A percentile compares a stretch with the other conserved stretches of the same genome.
These are phyloP conservation scores for Enteromius anoplus DNA, from an alignment of 2,797 vertebrate genomes.

Conservation along the genomic window DNA sequence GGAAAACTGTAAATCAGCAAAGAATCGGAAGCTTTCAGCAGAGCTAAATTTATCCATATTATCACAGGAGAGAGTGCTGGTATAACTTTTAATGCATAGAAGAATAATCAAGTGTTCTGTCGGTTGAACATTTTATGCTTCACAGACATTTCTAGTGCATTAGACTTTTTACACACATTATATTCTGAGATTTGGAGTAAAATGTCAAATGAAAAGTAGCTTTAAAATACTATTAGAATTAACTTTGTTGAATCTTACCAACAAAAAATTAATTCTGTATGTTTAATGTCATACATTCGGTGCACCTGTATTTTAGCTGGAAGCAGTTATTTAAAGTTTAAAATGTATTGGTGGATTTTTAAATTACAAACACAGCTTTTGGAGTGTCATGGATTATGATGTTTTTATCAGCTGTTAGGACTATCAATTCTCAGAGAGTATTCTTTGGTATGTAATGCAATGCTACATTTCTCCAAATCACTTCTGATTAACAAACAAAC, in stretches of 20 bases:
- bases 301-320: neutral
- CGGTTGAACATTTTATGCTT: neutral
- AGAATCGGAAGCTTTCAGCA: conserved; percentile 28
- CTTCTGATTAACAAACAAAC: neutral
- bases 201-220: neutral
- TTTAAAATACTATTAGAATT: neutral
- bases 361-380: neutral
- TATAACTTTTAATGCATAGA: neutral
- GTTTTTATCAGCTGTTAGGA: neutral
- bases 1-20: neutral
- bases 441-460: neutral
- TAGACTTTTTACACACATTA: neutral
- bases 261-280: conserved; percentile 14
- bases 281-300: neutral
- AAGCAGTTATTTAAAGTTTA: neutral
- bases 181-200: neutral
- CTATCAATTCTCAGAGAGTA: neutral
- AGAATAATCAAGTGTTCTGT: neutral
- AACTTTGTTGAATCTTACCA: conserved; percentile 1
- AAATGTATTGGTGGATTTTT: neutral
- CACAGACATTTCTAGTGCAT: neutral
- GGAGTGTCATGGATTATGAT: neutral
- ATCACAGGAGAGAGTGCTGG: neutral
- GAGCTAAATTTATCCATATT: conserved; percentile 18
- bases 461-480: neutral